A percentile compares a stretch with the other conserved stretches of the same genome.
Evolutionary conservation across 2,113 vertebrate species (phyloP).

Genomic region (Eulacestoma nigropectus): DNA sequence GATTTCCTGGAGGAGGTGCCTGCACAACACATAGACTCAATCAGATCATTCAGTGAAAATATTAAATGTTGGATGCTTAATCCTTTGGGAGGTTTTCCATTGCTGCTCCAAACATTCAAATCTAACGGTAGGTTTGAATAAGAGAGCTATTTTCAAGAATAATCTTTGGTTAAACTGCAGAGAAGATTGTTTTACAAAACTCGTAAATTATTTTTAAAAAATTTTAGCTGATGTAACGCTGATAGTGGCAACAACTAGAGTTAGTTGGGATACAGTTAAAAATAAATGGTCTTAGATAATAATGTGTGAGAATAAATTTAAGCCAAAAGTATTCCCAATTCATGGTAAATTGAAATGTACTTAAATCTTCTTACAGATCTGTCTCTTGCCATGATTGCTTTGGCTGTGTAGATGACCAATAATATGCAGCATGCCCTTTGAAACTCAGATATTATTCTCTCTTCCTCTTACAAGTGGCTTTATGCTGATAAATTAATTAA

Average conservation of each 20-base stretch:
- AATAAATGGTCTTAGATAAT: neutral
- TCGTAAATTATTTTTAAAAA: neutral
- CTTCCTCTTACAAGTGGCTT: neutral
- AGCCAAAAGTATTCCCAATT: neutral
- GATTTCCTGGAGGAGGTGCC: conserved; percentile 69
- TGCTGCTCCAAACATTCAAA: conserved; percentile 50
- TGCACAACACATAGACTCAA: conserved; percentile 52
- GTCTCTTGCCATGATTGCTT: neutral
- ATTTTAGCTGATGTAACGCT: neutral
- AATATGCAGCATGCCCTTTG: neutral
- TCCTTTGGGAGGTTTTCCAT: conserved; percentile 55
- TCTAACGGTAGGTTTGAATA: conserved; percentile 47
- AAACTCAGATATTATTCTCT: neutral
- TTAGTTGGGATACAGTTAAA: neutral
- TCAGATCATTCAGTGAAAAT: conserved; percentile 66
- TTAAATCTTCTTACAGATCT: neutral
- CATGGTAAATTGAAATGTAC: neutral
- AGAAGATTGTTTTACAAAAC: neutral
- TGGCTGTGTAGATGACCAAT: neutral
- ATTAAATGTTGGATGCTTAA: conserved; percentile 57
- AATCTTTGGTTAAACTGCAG: neutral
- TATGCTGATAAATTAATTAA: neutral
- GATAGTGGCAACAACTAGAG: neutral
- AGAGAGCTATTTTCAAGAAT: neutral
- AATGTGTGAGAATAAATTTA: neutral